Base-by-base conservation (phyloP, 1,140 invertebrate genomes). In the Tribolium madens region DNA sequence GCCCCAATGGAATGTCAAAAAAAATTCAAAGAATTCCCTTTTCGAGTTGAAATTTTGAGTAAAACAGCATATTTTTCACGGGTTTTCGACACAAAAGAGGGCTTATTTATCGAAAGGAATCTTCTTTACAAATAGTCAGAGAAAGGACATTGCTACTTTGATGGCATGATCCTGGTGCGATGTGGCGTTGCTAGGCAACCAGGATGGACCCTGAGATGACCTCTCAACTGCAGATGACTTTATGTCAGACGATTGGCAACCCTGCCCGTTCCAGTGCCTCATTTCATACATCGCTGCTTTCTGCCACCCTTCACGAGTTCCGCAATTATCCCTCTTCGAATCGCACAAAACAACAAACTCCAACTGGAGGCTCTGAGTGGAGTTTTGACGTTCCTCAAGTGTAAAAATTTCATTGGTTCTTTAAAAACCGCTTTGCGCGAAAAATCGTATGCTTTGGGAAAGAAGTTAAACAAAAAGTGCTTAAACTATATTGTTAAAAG, bases 181-280 rank as follows among this genome's bases (percentile, higher is more conserved):
- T 50, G 70, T 33, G 70, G 70, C 76, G 80, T 81, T 81, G 80
- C 80, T 79, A 80, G 79, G 80, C 17, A 76, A 81, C 79, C 50
- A 52, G 47, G 77, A 74, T 73, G 80, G 79, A 80, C 79, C 80
- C 78, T 70, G 77, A 80, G 76, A 81, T 81, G 80, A 81, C 80
- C 80, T 81, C 79, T 81, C 80, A 81, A 80, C 80, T 81, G 75
- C 80, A 81, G 80, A 81, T 81, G 79, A 81, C 80, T 81, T 74
- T 36, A 46, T 81, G 80, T 81, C 78, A 81, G 74, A 64, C 70
- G 75, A 77, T 79, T 57, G 74, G 75, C 79, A 76, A 78, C 69
- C 46, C 68, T 26, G 60, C 77, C 72, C 18, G 60, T 52, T 26
- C 50, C 42, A 48, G 48, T 47, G 52, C 64, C 75, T 70, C 64